Base-by-base conservation (phyloP, 2,888 invertebrate genomes). In the Drosophila silvestris region DNA sequence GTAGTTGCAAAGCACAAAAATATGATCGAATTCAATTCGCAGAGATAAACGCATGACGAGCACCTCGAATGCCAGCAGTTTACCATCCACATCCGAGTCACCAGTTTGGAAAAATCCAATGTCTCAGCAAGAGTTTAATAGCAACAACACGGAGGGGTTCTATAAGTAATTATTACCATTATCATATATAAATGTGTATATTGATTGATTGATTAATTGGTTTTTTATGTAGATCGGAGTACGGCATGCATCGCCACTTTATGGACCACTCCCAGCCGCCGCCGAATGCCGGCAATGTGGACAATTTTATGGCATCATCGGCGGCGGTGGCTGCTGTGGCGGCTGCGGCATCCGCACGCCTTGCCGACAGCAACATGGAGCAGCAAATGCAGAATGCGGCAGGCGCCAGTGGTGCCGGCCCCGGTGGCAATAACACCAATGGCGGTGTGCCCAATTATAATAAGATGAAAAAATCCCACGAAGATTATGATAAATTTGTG, bases 51-150 rank as follows among this genome's bases (percentile, higher is more conserved):
- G 93, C 86, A 92, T 93, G 93, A 92, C 92, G 77, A 92, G 93
- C 62, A 89, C 92, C 70, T 92, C 93, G 81, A 93, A 92, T 88
- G 92, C 93, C 63, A 90, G 92, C 81, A 93, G 89, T 67, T 90
- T 93, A 92, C 92, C 93, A 67, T 92, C 92, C 71, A 92, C 92
- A 79, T 90, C 93, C 57, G 93, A 93, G 82, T 93, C 93, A 70
- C 92, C 93, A 87, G 93, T 93, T 80, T 93, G 93, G 93, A 93
- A 93, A 89, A 93, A 91, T 92, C 92, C 92, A 93, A 93, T 93
- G 93, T 92, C 93, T 91, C 93, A 93, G 79, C 93, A 93, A 92
- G 93, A 93, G 85, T 93, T 93, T 72, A 92, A 92, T 67, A 93
- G 92, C 74, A 93, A 92, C 79, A 93, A 93, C 83, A 91, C 93